Evolutionary conservation across 2,888 invertebrate genomes (phyloP), one percentile per base, ranked within the genome.

Genomic region (Acanthosepion lycidas): DNA sequence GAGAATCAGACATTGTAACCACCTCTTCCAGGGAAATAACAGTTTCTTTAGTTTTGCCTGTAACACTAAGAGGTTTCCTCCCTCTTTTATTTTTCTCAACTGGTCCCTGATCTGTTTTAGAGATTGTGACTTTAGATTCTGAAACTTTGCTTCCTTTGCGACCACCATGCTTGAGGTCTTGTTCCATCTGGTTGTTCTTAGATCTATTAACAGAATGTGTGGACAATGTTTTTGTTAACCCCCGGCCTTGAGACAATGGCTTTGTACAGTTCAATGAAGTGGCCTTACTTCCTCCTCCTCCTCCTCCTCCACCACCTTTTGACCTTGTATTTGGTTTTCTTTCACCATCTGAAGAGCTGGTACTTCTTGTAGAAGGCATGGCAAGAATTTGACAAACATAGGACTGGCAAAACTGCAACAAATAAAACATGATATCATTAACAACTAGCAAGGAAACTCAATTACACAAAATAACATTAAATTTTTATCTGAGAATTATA

Each of bases 321-420:
- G 93, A 93, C 53, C 93, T 49, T 26, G 93, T 93, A 51, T 93
- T 93, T 15, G 93, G 51, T 49, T 93, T 93, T 28, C n/a, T 93
- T 49, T 93, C 93, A 28, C 53, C 93, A 49, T 93, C 93, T n/a
- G 93, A 28, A n/a, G 49, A 51, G 51, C 93, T 93, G 28, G 51
- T 93, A 53, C 93, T 93, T 53, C 93, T 93, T 49, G 93, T 93
- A 18, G 93, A 93, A 53, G 93, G 93, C 93, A 93, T 93, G 53
- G 93, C 93, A 93, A 49, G 49, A 49, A n/a, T 53, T 48, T 93
- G 51, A 93, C 51, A 53, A 42, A 93, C 93, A 93, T 93, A 53
- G 51, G 53, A 93, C 51, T 93, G 53, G 93, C 6, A 93, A 93
- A 53, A 53, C 93, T 93, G 93, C 9, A 93, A 93, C 12, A 93